Evolutionary conservation across 1,140 invertebrate genomes (phyloP).

Genomic region (Drosophila rufa): DNA sequence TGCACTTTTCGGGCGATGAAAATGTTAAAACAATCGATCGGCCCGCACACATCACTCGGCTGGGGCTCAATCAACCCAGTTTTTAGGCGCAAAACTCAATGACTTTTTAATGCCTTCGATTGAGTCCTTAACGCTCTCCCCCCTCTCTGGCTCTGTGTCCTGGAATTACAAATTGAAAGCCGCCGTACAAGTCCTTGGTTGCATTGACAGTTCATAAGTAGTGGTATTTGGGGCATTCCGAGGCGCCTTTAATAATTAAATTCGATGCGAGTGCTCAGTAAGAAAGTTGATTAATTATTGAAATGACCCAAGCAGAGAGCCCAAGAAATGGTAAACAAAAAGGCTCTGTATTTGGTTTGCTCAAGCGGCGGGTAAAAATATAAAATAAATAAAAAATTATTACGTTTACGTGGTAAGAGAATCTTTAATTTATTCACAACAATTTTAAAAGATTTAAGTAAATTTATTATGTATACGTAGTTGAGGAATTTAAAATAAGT

Average conservation of each 20-base stretch:
- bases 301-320: constrained; percentile 2
- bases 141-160: not conserved
- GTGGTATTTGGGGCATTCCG: constrained; percentile 21
- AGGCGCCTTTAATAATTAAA: constrained; percentile 40
- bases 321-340: constrained; percentile 6
- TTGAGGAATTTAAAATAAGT: too few relatives aligned
- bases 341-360: not conserved
- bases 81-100: constrained; percentile 21
- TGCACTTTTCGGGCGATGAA: constrained; percentile 32
- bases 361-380: not conserved
- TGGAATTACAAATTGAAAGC: constrained; percentile 8
- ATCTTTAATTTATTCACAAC: not conserved
- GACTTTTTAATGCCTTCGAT: constrained; percentile 25
- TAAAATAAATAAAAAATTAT: constrained; percentile 5
- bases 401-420: not conserved
- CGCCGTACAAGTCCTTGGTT: constrained; percentile 27
- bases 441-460: not conserved
- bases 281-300: constrained; percentile 38
- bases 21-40: constrained; percentile 38
- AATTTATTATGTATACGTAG: too few relatives aligned
- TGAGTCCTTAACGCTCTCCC: constrained; percentile 15
- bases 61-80: constrained; percentile 33
- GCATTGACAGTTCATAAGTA: constrained; percentile 24
- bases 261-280: constrained; percentile 16
- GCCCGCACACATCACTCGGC: not conserved